Evolutionary conservation across 2,113 vertebrate species (phyloP).

Genomic region (Mormoops blainvillei): DNA sequence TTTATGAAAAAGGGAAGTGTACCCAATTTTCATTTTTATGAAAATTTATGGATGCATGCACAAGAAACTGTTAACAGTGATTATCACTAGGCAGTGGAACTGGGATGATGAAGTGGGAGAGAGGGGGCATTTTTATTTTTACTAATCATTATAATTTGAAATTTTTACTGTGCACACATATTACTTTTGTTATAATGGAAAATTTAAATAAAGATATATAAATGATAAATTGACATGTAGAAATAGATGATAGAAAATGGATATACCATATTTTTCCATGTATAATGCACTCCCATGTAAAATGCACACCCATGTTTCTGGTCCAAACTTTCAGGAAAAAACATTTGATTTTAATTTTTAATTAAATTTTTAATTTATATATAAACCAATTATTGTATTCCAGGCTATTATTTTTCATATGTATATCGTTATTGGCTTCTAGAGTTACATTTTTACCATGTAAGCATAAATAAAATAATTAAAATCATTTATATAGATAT

Average conservation of each 20-base stretch:
- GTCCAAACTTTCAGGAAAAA: too few relatives aligned
- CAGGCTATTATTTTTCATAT: too few relatives aligned
- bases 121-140: not conserved
- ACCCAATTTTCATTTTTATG: not conserved
- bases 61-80: not conserved
- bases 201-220: not conserved
- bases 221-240: not conserved
- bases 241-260: not conserved
- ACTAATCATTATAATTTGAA: not conserved
- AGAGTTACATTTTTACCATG: too few relatives aligned
- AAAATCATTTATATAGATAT: too few relatives aligned
- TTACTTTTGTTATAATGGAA: not conserved
- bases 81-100: not conserved
- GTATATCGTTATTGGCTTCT: too few relatives aligned
- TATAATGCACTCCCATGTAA: too few relatives aligned
- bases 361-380: too few relatives aligned
- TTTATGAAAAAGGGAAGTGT: not conserved
- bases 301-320: too few relatives aligned
- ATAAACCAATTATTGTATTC: not conserved
- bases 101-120: not conserved
- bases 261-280: too few relatives aligned
- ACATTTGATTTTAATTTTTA: too few relatives aligned
- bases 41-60: not conserved
- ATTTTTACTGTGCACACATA: not conserved
- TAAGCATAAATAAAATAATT: too few relatives aligned